Base-by-base conservation (phyloP, 2,888 invertebrate genomes). In the Caenorhabditis zanzibari region DNA sequence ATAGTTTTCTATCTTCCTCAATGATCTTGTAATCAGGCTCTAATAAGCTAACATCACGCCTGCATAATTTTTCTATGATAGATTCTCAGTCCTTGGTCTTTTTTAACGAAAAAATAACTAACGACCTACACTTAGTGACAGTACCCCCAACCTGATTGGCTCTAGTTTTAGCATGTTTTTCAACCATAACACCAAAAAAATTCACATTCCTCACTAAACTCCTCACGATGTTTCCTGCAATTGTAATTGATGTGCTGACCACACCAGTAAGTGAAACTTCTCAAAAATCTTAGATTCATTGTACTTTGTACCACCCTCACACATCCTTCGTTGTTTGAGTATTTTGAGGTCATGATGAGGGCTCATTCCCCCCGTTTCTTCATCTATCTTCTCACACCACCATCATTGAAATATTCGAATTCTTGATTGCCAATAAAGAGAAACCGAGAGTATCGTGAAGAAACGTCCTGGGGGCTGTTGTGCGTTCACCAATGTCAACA, bases 401-500 rank as follows among this genome's bases (percentile, higher is more conserved):
- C 69, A 71, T 77, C 69, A 77, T 77, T 77, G 77, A 77, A 77
- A 77, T 71, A 77, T 77, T 38, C 69, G 61, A 76, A 69, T 69
- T 68, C 69, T 77, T 63, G 77, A 77, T 71, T 77, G 77, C 49
- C 77, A 77, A 81, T 81, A 81, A 73, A 80, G 72, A 80, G 73
- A 73, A 80, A 66, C 59, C 72, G 52, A 73, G 66, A 64, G 72
- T 64, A 80, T 64, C n/a, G 72, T 47, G 58, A 66, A 56, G 68
- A 80, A 73, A 80, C 26, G 73, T 26, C 61, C 52, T 32, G 64
- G 64, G 49, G 47, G 64, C 22, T 66, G 47, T 19, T 63, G 41
- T 56, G 66, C 69, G 81, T 81, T 81, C 81, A 74, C 81, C 73
- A 68, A 81, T 81, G 81, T 81, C 81, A 81, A 81, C 81, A 81